phyloP scores from a whole-genome alignment of 1,140 invertebrate genomes.

The Cepaea nemoralis region DNA sequence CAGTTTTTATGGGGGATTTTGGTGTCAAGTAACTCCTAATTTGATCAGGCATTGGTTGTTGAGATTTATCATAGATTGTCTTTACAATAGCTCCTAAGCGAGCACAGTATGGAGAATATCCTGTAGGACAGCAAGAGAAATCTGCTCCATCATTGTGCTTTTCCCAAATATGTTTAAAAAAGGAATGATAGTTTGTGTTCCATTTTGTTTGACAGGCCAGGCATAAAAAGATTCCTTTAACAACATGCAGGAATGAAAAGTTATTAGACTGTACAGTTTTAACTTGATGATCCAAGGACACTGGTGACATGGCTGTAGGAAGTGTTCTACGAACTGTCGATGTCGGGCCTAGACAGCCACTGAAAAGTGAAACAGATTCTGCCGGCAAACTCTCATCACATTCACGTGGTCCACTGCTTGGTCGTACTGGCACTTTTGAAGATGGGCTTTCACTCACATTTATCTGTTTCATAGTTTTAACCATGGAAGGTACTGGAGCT shows the following conservation, averaged over 20 bases:
- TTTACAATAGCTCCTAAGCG: background rate
- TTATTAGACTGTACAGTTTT: background rate
- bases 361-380: too few relatives aligned
- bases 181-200: background rate
- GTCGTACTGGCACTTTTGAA: too few relatives aligned
- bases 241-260: background rate
- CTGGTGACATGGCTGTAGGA: too few relatives aligned
- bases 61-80: background rate
- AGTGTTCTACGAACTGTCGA: too few relatives aligned
- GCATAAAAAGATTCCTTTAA: constrained; percentile 7
- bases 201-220: constrained; percentile 2
- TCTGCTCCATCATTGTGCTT: background rate
- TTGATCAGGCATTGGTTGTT: background rate
- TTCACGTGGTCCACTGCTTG: too few relatives aligned
- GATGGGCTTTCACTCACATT: too few relatives aligned
- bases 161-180: constrained; percentile 20
- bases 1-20: background rate
- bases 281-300: background rate
- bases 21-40: background rate
- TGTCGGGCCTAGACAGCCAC: too few relatives aligned
- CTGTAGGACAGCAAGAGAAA: constrained; percentile 16
- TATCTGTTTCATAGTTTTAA: too few relatives aligned
- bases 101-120: background rate
- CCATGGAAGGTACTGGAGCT: too few relatives aligned
- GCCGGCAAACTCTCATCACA: too few relatives aligned